Evolutionary conservation across 2,888 invertebrate species (phyloP), one percentile per base, ranked within the genome.

Genomic region (Ryuthela nishihirai): DNA sequence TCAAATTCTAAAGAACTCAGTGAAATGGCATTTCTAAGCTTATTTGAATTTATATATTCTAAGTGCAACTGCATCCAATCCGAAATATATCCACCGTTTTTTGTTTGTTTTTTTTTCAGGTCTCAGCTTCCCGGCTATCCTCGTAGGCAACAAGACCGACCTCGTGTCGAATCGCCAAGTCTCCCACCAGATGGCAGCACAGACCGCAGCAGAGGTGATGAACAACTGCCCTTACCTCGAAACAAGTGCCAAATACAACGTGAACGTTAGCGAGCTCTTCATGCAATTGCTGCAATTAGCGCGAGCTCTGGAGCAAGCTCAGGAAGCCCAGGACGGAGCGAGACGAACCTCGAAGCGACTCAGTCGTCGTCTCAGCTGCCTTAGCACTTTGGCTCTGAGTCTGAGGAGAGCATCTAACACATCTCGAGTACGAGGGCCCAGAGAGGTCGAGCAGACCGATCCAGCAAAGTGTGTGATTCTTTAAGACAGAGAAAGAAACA

Each of bases 251-350:
- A 67, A 67, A 50, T 65, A 61, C 43, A 65, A 67, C 60, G 54
- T 63, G 15, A 67, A 67, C 45, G 67, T 67, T 9, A 52, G 39
- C 18, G 63, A 65, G 21, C 53, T 67, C 12, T 67, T 67, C 44
- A 38, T 63, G 4, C 59, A 67, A 40, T 61, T 67, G 5, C 41
- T 67, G 47, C 55, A 52, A 32, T 44, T 62, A 48, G 60, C 63
- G 3, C 54, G 63, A 10, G 42, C 70, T 92, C 93, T 46, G 15
- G 61, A 61, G 35, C 50, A 58, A 18, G 46, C 44, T 4, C 50
- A 58, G 17, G 56, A 58, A 3, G 46, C 45, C 2, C 52, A 55
- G 20, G 46, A 64, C n/a, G 38, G 47, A 3, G 47, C 39, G n/a
- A 38, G 46, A 10, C 25, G 55, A 9, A 42, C 43, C 25, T 49